Base-by-base conservation (phyloP, 2,113 vertebrate genomes). In the Hippocampus comes region DNA sequence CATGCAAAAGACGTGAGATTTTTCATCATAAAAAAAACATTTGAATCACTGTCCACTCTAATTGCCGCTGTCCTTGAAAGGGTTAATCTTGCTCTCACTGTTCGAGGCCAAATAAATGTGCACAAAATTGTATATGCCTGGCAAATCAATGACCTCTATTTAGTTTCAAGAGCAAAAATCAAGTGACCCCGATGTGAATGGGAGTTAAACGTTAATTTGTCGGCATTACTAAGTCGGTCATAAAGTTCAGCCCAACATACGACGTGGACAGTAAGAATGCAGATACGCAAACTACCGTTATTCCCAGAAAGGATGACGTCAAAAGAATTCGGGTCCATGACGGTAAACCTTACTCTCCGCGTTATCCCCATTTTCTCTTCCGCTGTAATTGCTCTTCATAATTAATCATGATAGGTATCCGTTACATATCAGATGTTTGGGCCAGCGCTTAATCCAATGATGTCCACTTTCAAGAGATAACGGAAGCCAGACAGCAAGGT, bases 401-500 rank as follows among this genome's bases (percentile, higher is more conserved):
- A 95, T 95, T 93, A 95, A 94, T 94, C 93, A 94, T 90, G 91
- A 85, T 84, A 87, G 86, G 93, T 93, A 93, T 93, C 87, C 84
- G 90, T 89, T 69, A 74, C 81, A 87, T 80, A 93, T 94, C 90
- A 86, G 93, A 92, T 91, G 93, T 93, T 92, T 91, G 87, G 87
- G 90, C 91, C 87, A 71, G 89, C 88, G 81, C 85, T 91, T 94
- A 90, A 92, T 93, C 92, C 92, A 93, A 93, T 93, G 91, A 91
- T 90, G 90, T 88, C 78, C 46, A 18, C 90, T 91, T 84, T 89
- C 63, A 89, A 84, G 86, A 38, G 92, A 91, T 91, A 90, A 88
- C 82, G 88, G 87, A 86, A 81, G 84, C 93, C 93, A 93, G 91
- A 86, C 90, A 90, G 86, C 88, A 87, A 92, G 92, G 92, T 93